Base-by-base conservation (phyloP, 2,888 invertebrate genomes). In the Plagodis pulveraria region DNA sequence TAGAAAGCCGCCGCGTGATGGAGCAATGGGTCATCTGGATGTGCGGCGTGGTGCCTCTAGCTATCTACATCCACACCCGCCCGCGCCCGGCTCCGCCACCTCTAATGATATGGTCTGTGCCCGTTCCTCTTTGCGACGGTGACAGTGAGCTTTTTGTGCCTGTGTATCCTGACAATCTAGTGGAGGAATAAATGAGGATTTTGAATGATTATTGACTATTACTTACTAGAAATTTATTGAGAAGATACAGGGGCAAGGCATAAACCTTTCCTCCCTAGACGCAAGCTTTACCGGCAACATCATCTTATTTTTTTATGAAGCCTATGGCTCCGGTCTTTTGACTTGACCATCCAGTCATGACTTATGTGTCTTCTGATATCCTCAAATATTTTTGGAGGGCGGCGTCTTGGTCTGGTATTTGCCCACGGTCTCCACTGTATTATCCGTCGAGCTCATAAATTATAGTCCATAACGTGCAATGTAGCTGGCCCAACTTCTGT, bases 21-120 rank as follows among this genome's bases (percentile, higher is more conserved):
- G 83, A 86, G 76, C 91, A 89, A 56, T 89, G 88, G 84, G 59
- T 86, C 55, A 78, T 89, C 33, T 91, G 88, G 91, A 69, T 86
- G 69, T 81, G 78, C 56, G 84, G 85, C 0, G 71, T 73, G 35
- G 67, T 72, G 2, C 91, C 91, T 0, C 76, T 91, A 5, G 84
- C 78, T 2, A 56, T 76, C 50, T 90, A 80, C 79, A 60, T 87
- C 11, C 83, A 87, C 61, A 87, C 87, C 9, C 72, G 86, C 12
- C 86, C 89, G 0, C 68, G 83, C 33, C 80, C 81, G 0, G 77
- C 82, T 12, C 50, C 77, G 0, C 82, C 84, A 10, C 90, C 88
- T 6, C 79, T 91, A 36, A 89, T 91, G 89, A 89, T 91, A 78
- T 91, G 91, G 91, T 89, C 58, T 60, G 71, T 60, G 8, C 48